Evolutionary conservation across 2,797 vertebrate genomes (phyloP).

Genomic region (Odontamblyopus lacepedii): DNA sequence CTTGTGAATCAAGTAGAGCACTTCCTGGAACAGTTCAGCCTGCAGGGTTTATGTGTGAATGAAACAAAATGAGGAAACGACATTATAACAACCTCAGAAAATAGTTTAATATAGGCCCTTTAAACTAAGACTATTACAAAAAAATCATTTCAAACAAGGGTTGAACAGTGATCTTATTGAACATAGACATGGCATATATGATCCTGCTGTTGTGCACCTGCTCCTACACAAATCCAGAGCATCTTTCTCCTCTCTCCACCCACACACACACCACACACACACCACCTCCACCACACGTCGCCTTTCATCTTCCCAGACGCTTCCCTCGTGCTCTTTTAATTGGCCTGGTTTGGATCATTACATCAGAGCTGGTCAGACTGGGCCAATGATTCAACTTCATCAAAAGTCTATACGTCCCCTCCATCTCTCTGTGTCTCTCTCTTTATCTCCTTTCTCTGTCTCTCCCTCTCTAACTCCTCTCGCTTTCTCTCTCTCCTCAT

Average conservation of each 20-base stretch:
- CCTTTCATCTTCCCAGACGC: constrained; percentile 38
- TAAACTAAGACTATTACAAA: no score
- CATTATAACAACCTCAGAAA: no score
- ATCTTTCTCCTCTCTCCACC: constrained; percentile 7
- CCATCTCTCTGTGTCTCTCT: no score
- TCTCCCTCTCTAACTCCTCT: not conserved
- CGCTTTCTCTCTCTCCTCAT: not conserved
- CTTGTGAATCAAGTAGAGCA: no score
- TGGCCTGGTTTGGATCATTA: constrained; percentile 43
- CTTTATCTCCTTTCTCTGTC: not conserved
- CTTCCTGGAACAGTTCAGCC: no score
- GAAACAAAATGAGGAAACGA: no score
- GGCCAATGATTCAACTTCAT: constrained; percentile 44
- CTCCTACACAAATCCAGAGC: not conserved
- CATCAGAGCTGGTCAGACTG: constrained; percentile 22
- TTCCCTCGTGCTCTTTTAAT: constrained; percentile 46
- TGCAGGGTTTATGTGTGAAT: no score
- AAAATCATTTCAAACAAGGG: no score
- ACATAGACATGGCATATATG: not conserved
- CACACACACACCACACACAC: constrained; percentile 2
- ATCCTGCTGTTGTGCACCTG: not conserved
- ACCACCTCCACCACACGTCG: not conserved
- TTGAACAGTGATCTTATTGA: no score
- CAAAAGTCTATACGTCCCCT: constrained; percentile 15
- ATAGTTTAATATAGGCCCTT: no score